Base-by-base conservation (phyloP, 2,113 vertebrate species). In the Pleuronectes platessa region DNA sequence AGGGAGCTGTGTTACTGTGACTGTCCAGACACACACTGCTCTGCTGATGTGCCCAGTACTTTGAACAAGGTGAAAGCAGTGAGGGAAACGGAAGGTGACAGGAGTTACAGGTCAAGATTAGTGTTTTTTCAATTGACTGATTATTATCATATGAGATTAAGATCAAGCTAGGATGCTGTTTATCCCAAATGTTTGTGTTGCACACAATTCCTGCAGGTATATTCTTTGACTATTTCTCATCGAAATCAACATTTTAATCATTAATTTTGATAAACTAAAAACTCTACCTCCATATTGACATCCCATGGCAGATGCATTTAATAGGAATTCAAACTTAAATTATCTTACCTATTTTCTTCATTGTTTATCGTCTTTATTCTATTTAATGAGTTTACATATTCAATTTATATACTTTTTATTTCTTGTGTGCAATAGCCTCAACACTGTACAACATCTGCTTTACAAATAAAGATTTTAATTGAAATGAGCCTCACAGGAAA, bases 1-100 rank as follows among this genome's bases (percentile, higher is more conserved):
- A 56, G 11, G 40, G 35, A 73, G 24, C 35, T 68, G 73, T 55
- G 24, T 56, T 61, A 14, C 60, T 79, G 69, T 66, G 55, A 42
- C 11, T 13, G 12, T 42, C 40, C 61, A 64, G 60, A 68, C 53
- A 75, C 62, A 45, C 11, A 0, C 37, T 14, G 56, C 54, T 65
- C 10, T 63, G 67, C 42, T 76, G 61, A 58, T 61, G 53, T 1
- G 3, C 24, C 31, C 2, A 37, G 74, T 55, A 58, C 37, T 61
- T 70, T 53, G 71, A 63, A 77, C 64, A 75, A 67, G 60, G 71
- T 53, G n/a, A 1, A 21, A 8, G 40, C 40, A 11, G 35, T 66
- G 58, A 69, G 61, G 54, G 2, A 21, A 35, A 58, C 40, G 67
- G 23, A 21, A 6, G 58, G 3, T 66, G 54, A 21, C 5, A 67